Evolutionary conservation across 2,797 vertebrate genomes (phyloP), one percentile per base, ranked within the genome.

Genomic region (Clarias fuscus): DNA sequence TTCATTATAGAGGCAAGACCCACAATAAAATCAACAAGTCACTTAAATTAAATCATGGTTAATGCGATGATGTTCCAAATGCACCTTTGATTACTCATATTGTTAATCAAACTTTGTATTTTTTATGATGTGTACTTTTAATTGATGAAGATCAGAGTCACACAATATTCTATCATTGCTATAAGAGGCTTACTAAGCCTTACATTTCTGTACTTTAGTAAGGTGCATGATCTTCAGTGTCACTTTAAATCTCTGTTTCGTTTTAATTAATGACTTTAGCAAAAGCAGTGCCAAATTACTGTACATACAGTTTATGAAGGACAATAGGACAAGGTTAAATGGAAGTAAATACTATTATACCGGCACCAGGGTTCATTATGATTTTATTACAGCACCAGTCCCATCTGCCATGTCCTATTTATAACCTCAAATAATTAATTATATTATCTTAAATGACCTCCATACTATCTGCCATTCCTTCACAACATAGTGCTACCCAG

Each of bases 401-500:
- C 58, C 37, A 24, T 11, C 30, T 84, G 84, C 82, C 40, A 83
- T 83, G 86, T 70, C 73, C 80, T 71, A 76, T 87, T 89, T 77
- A 40, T n/a, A 82, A 27, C 67, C 84, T 33, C 62, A 84, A 67
- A 90, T 86, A 70, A 83, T 84, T 8, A 87, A 86, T 82, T 73
- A 59, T 70, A 77, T 78, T 67, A 27, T 43, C 17, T 71, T 67
- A 37, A 78, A 82, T 83, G 62, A 65, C 33, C 30, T 11, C 13
- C 78, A 20, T 40, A 77, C 5, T n/a, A 37, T 48, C 43, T n/a
- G 22, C 22, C 2, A 24, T 53, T 48, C 4, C 22, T 53, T 6
- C 40, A 73, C 2, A 71, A 40, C 18, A 10, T 40, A 73, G 1
- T 53, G 24, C 43, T 48, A 73, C 11, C 11, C 71, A 48, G 37